phyloP scores from a whole-genome alignment of 1,140 invertebrate genomes.

The Andricus grossulariae region DNA sequence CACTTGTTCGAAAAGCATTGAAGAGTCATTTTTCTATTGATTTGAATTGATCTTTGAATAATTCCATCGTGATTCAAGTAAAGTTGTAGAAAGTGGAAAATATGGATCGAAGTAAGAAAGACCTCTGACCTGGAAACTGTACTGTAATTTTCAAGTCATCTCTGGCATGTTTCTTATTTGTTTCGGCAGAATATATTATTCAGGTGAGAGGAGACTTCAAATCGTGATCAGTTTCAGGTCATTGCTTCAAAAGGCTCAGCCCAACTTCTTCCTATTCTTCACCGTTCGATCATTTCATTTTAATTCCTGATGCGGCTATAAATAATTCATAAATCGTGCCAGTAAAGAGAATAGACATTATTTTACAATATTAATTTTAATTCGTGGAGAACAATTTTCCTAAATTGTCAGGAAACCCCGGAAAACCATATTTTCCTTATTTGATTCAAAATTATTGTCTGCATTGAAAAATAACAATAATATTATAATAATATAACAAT shows the following conservation, averaged over 20 bases:
- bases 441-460: too few species aligned
- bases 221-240: slow-evolving; percentile 25
- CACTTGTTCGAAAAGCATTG: too few species aligned
- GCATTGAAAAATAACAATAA: too few species aligned
- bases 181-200: not conserved
- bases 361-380: too few species aligned
- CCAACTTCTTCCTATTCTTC: not conserved
- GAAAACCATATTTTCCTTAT: too few species aligned
- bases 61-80: not conserved
- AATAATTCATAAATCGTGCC: too few species aligned
- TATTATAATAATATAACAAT: too few species aligned
- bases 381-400: too few species aligned
- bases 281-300: not conserved
- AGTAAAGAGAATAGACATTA: too few species aligned
- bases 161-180: not conserved
- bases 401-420: too few species aligned
- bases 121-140: slow-evolving; percentile 21
- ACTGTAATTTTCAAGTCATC: slow-evolving; percentile 16
- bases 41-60: too few species aligned
- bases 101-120: not conserved
- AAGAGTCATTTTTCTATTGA: too few species aligned
- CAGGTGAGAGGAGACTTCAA: slow-evolving; percentile 17
- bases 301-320: not conserved
- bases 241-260: slow-evolving; percentile 1
- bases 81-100: slow-evolving; percentile 8